Evolutionary conservation across 2,888 invertebrate species (phyloP).

Genomic region (Dicyrtomina minuta): DNA sequence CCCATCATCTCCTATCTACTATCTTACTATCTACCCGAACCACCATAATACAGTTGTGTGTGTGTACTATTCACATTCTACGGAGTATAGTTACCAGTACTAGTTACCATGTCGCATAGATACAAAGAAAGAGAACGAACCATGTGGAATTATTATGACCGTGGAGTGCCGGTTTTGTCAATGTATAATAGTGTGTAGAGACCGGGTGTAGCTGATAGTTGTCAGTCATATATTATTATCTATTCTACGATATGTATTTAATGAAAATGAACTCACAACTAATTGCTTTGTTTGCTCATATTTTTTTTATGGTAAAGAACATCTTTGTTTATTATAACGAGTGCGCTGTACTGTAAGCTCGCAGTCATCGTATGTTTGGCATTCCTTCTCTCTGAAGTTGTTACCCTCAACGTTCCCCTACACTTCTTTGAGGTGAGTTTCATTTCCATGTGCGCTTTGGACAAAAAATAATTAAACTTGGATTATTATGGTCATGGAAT

Average conservation of each 20-base stretch:
- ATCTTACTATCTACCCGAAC: too few species aligned
- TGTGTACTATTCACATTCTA: too few species aligned
- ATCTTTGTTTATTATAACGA: conserved; percentile 90
- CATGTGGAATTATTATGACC: neutral
- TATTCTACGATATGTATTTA: conserved; percentile 13
- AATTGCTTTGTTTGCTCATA: conserved; percentile 14
- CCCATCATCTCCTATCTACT: too few species aligned
- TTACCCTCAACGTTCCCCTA: conserved; percentile 85
- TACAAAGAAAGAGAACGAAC: neutral
- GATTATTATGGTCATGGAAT: conserved; percentile 26
- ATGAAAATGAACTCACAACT: conserved; percentile 19
- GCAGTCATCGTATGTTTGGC: conserved; percentile 90
- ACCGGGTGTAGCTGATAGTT: conserved; percentile 1
- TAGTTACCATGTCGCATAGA: too few species aligned
- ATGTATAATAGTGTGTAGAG: neutral
- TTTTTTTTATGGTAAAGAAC: conserved; percentile 68
- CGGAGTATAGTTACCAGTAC: too few species aligned
- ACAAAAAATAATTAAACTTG: conserved; percentile 10
- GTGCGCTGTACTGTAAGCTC: conserved; percentile 93
- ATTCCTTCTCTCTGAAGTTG: conserved; percentile 91
- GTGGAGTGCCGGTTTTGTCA: neutral
- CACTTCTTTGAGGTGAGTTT: conserved; percentile 77
- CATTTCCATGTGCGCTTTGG: neutral
- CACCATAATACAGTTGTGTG: too few species aligned
- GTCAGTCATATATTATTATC: neutral